phyloP scores from a whole-genome alignment of 2,113 vertebrate species.

The Sorex fumeus region DNA sequence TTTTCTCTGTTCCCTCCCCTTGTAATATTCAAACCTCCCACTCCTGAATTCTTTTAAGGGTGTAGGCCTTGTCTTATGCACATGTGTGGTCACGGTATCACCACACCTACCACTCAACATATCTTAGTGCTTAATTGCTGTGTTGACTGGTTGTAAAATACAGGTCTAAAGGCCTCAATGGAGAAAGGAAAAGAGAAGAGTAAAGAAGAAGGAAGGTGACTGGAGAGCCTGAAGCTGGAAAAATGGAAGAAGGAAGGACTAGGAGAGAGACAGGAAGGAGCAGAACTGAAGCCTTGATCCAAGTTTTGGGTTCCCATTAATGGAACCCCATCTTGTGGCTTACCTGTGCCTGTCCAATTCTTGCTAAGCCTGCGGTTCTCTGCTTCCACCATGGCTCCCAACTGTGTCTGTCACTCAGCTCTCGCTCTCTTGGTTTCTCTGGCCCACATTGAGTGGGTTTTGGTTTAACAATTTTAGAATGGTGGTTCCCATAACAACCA shows the following conservation, averaged over 20 bases:
- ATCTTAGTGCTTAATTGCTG: conserved; percentile 8
- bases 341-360: neutral
- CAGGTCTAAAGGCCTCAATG: neutral
- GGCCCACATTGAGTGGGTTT: conserved; percentile 74
- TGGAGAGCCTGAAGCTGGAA: neutral
- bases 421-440: conserved; percentile 53
- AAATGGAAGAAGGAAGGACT: neutral
- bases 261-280: conserved; percentile 10
- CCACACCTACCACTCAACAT: neutral
- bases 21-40: conserved; percentile 19
- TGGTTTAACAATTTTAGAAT: conserved; percentile 82
- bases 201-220: neutral
- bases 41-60: conserved; percentile 1
- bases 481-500: conserved; percentile 87
- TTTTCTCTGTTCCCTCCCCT: neutral
- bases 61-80: conserved; percentile 29
- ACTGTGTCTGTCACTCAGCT: conserved; percentile 44
- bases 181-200: neutral
- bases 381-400: conserved; percentile 44
- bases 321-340: neutral
- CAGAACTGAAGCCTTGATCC: neutral
- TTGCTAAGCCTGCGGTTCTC: neutral
- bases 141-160: neutral
- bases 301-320: neutral
- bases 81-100: neutral